Base-by-base conservation (phyloP, 2,888 invertebrate genomes). In the Rhamphomyia laevipes region DNA sequence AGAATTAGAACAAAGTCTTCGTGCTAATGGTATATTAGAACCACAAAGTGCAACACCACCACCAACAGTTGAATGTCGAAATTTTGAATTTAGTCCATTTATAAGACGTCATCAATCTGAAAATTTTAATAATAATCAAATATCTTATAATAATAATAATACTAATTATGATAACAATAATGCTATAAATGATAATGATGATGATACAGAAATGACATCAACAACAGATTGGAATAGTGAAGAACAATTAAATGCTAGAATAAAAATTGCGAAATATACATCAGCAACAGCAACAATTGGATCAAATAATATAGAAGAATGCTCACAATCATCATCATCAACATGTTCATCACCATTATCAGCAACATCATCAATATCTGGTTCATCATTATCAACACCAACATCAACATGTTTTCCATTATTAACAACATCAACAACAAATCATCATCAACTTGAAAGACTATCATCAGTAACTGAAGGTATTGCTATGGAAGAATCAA, bases 1-100 rank as follows among this genome's bases (percentile, higher is more conserved):
- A 58, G 91, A 93, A 66, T 75, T 86, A 61, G 89, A 89, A 67
- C 82, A 86, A 64, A 79, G 75, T 58, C 70, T 85, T 56, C 72
- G 76, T 48, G 71, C 71, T 47, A 65, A 65, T 51, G 71, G 71
- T 23, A 59, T 61, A 18, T 55, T 70, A 47, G 60, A 59, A 21
- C 68, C 67, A 15, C 50, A 59, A 27, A 57, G 63, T 23, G 56
- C 61, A 37, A 55, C 53, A 30, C 48, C 59, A 4, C 53, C 56
- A 41, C 48, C 60, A 48, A 49, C 57, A 45, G 43, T 52, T 50
- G 23, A 42, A 27, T n/a, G 12, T 18, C 40, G 15, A 42, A 21
- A 42, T 42, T 42, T 42, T 42, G 27, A 42, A 15, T 42, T 42
- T 27, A 23, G 9, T 15, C 35, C 35, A 35, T 27, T 27, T 27